Conservation (phyloP, 2,888 invertebrate genomes). For the Patella depressa region DNA sequence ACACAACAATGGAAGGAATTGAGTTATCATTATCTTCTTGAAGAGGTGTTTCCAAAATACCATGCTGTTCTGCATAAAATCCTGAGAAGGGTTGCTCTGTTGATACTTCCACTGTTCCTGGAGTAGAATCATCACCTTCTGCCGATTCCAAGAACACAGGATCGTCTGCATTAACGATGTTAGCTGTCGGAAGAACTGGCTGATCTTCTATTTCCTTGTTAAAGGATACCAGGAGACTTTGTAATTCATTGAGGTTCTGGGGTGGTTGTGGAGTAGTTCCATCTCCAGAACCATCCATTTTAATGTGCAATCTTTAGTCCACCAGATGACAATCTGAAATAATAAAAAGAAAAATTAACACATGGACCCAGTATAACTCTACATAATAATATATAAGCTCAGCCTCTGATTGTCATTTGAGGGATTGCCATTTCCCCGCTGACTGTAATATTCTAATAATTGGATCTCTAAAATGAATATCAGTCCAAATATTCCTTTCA, state of each 20-base stretch:
- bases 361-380: no score
- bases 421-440: no score
- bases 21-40: slow-evolving; percentile 23
- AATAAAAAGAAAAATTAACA: not conserved
- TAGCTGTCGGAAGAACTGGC: slow-evolving; percentile 36
- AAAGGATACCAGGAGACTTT: slow-evolving; percentile 85
- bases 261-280: not conserved
- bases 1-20: not conserved
- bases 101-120: slow-evolving; percentile 18
- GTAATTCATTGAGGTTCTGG: slow-evolving; percentile 78
- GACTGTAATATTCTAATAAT: no score
- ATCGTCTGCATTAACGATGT: slow-evolving; percentile 15
- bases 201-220: slow-evolving; percentile 81
- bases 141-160: slow-evolving; percentile 12
- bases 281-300: slow-evolving; percentile 1
- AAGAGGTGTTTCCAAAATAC: slow-evolving; percentile 14
- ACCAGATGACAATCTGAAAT: not conserved
- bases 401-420: no score
- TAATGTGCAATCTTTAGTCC: not conserved
- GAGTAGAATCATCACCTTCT: not conserved
- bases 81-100: slow-evolving; percentile 23
- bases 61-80: slow-evolving; percentile 19
- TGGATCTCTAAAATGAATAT: no score
- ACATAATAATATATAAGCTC: no score
- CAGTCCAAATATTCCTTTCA: no score